Base-by-base conservation (phyloP, 92 coral and sea anemone species). In the Parazoanthus darwini region DNA sequence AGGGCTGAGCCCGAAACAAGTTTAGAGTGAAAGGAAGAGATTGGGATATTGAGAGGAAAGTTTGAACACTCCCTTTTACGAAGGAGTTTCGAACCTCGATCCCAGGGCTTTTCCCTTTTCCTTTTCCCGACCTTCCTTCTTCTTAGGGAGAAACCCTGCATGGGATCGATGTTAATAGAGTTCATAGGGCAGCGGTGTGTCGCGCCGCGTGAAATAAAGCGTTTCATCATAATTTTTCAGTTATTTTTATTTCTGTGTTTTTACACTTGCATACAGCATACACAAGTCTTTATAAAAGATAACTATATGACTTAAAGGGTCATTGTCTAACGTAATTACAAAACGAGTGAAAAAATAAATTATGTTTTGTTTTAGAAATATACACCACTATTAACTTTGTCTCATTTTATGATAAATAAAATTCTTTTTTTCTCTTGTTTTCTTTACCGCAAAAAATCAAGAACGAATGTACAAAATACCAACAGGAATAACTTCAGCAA, bases 231-330 rank as follows among this genome's bases (percentile, higher is more conserved):
- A 20, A 63, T 5, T 29, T 80, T 54, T n/a, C 23, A 8, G 51
- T 66, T 43, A 22, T 82, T 71, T 83, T 84, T 84, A 84, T 84
- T 84, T 84, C 46, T 5, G 8, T 74, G 78, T 42, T 15, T 70
- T 43, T 65, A 70, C 43, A 42, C 26, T 71, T 84, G 87, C 87
- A 84, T 84, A 46, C 43, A 84, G 87, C 87, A 84, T 84, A 84
- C 86, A 66, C 84, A 89, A 39, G 80, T 94, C 97, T 94, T 94
- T 94, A 94, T 91, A 82, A 94, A 94, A 94, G 97, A 94, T 94
- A 94, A 93, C 86, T 71, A 75, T 66, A 63, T 80, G 95, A 91
- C 98, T 89, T 86, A 79, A 6, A 82, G 89, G 74, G 94, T 81
- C 79, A 46, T 79, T 51, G 87, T 85, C 68, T 26, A 56, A 48